Evolutionary conservation across 1,140 invertebrate genomes (phyloP), one percentile per base, ranked within the genome.

Genomic region (Heliconius hermathena): DNA sequence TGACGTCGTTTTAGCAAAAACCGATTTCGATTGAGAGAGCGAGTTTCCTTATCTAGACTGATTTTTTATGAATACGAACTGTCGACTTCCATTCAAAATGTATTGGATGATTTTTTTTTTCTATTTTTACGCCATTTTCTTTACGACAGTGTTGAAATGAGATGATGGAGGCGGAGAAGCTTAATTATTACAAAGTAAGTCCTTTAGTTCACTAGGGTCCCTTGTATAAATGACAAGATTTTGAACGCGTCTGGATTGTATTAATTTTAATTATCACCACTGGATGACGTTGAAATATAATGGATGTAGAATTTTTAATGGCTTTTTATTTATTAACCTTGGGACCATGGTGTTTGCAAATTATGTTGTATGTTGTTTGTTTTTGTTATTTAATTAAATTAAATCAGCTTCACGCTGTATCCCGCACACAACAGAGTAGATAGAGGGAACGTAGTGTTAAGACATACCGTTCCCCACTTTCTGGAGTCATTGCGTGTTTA

Each of bases 201-300:
- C 77, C 57, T 80, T 77, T 81, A 84, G 79, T 82, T 81, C 76
- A 75, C 52, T 82, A 82, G 76, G 71, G 74, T 84, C 82, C 83
- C 81, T 79, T 86, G 85, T 86, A 84, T 84, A 85, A 85, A 82
- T 78, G 85, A 85, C 83, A 83, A 82, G 66, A 83, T 85, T 87
- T 88, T 84, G 81, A 86, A 86, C 77, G 83, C 85, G 83, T 89
- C 87, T 89, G 86, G 89, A 90, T 89, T 89, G 86, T 91, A 87
- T 88, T 90, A 90, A 89, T 93, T 91, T 90, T 91, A 90, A 93
- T 87, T 89, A 90, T 93, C 91, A 89, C 83, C 83, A 91, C 87
- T 92, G 11, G 87, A 93, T 88, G 91, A 91, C 85, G 85, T 91
- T 91, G 85, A 92, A 94, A 93, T 94, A 94, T 94, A 94, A 93